phyloP scores from a whole-genome alignment of 2,888 invertebrate species.

The Ypsolopha scabrella region DNA sequence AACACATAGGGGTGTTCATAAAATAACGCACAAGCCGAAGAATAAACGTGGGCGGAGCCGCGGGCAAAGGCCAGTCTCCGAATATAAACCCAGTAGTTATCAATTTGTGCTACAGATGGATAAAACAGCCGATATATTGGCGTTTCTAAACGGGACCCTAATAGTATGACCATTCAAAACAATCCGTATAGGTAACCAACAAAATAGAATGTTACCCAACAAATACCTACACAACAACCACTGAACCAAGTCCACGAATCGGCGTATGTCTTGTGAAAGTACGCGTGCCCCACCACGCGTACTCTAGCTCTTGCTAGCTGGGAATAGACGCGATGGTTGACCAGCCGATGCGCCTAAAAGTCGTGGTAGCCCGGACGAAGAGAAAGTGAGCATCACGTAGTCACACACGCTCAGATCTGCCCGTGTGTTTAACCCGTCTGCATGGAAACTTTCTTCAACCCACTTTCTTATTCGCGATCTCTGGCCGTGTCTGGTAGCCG shows the following conservation, averaged over 20 bases:
- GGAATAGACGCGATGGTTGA: too few species aligned
- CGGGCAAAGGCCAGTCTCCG: too few species aligned
- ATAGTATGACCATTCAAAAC: too few species aligned
- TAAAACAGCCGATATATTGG: too few species aligned
- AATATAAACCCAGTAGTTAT: too few species aligned
- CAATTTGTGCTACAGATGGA: too few species aligned
- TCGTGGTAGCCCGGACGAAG: conserved; percentile 22
- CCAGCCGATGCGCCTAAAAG: neutral
- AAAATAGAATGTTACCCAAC: neutral
- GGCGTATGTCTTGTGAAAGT: conserved; percentile 59
- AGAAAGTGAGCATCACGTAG: conserved; percentile 63
- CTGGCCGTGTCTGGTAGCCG: conserved; percentile 24
- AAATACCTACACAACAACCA: conserved; percentile 15
- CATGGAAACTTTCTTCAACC: conserved; percentile 69
- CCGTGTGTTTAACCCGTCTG: conserved; percentile 18
- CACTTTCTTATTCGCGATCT: conserved; percentile 55
- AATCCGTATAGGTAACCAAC: neutral
- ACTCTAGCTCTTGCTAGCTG: neutral
- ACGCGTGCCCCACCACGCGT: conserved; percentile 17
- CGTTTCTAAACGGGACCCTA: too few species aligned
- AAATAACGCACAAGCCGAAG: too few species aligned
- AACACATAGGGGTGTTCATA: too few species aligned
- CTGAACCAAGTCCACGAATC: conserved; percentile 55
- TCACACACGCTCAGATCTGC: conserved; percentile 35
- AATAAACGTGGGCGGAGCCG: too few species aligned